Percentiles rank a stretch among this genome's conserved stretches.
These are phyloP conservation scores for Lasioglossum figueresi DNA, from an alignment of 2,888 invertebrate genomes.

Conservation along the genomic window DNA sequence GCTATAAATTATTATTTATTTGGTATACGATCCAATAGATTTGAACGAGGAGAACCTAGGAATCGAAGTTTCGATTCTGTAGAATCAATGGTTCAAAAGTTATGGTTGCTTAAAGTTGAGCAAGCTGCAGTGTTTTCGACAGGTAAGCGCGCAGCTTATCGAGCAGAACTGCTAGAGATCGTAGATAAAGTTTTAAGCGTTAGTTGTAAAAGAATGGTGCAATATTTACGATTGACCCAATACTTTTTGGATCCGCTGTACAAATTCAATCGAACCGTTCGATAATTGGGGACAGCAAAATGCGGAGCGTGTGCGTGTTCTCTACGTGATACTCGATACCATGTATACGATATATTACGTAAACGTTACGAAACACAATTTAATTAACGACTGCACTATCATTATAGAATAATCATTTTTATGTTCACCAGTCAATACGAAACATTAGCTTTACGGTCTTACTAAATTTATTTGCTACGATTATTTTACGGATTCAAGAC, in stretches of 20 bases:
- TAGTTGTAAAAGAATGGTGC: too few relatives aligned
- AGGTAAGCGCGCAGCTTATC: too few relatives aligned
- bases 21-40: too few relatives aligned
- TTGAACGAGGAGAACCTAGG: too few relatives aligned
- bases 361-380: neutral
- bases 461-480: neutral
- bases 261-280: neutral
- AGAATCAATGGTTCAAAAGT: too few relatives aligned
- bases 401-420: neutral
- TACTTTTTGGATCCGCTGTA: neutral
- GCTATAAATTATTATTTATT: too few relatives aligned
- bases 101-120: too few relatives aligned
- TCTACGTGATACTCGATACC: neutral
- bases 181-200: too few relatives aligned
- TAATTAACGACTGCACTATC: neutral
- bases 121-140: too few relatives aligned
- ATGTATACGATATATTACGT: neutral
- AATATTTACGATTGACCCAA: too few relatives aligned
- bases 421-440: neutral
- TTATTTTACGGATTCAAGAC: neutral
- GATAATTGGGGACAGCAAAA: neutral
- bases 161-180: too few relatives aligned
- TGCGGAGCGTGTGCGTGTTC: neutral
- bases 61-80: too few relatives aligned
- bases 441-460: neutral